These are phyloP conservation scores for Mesopsocus fuscifrons DNA, from an alignment of 2,888 invertebrate species.

Conservation along the genomic window DNA sequence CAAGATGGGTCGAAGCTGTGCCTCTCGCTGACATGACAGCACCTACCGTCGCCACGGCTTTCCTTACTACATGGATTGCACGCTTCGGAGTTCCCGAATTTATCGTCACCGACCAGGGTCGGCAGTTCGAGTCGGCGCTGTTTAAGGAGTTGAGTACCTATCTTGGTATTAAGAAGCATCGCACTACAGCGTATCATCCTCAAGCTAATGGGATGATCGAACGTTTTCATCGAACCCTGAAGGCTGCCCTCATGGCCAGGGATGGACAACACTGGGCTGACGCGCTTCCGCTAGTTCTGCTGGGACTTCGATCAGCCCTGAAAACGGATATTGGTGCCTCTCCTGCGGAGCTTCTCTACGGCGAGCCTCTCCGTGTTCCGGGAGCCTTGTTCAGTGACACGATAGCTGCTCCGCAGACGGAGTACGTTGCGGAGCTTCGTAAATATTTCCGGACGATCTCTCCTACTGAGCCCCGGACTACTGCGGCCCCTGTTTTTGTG, in stretches of 20 bases:
- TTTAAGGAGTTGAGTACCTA: conserved; percentile 10
- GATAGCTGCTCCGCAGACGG: too few species aligned
- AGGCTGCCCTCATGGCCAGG: background rate
- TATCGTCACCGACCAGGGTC: conserved; percentile 14
- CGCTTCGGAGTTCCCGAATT: conserved; percentile 14
- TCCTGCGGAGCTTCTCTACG: background rate
- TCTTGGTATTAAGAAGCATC: conserved; percentile 13
- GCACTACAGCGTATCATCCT: conserved; percentile 16
- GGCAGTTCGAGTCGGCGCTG: conserved; percentile 12
- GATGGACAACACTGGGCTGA: background rate
- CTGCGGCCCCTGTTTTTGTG: conserved; percentile 10
- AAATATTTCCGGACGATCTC: background rate
- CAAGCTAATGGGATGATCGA: conserved; percentile 15
- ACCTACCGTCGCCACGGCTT: conserved; percentile 7
- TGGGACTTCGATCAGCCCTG: background rate
- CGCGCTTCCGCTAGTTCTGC: background rate
- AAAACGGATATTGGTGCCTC: background rate
- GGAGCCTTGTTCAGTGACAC: background rate
- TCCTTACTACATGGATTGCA: conserved; percentile 14
- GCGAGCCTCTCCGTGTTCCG: background rate
- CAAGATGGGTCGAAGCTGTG: conserved; percentile 15
- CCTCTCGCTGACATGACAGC: conserved; percentile 14
- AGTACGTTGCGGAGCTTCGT: background rate
- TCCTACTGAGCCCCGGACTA: background rate
- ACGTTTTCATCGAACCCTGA: conserved; percentile 12